Base-by-base conservation (phyloP, 2,113 vertebrate genomes). In the Reinhardtius hippoglossoides region DNA sequence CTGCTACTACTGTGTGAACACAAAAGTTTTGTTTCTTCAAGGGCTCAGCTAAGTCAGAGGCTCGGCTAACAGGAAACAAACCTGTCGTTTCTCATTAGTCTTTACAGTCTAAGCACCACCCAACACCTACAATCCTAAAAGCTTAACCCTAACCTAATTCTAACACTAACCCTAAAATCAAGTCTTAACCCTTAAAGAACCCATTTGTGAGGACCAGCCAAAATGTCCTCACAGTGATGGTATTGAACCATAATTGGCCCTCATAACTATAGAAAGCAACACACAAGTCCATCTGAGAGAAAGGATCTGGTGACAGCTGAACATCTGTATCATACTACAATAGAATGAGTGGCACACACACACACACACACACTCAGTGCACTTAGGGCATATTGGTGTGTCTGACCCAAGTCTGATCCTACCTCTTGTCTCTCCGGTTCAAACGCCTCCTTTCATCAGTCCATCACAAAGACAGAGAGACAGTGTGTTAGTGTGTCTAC, bases 361-460 rank as follows among this genome's bases (percentile, higher is more conserved):
- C 31, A 31, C 27, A 31, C 31, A 31, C 31, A 31, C 31, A 31
- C 31, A 31, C 31, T 31, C 31, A 1, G 31, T n/a, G 14, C 31
- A 63, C 66, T 67, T 42, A 61, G 26, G 44, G 70, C 72, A 57
- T 56, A 40, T 78, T 83, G 82, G 81, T 87, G 82, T 71, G 76
- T 85, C 73, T 85, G 23, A 77, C 44, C 50, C n/a, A 24, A 71
- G 82, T 86, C 71, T 85, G 23, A 77, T 37, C 44, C 18, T 23
- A 74, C 78, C 81, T 74, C 58, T 73, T 54, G 64, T 82, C 72
- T 74, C 63, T 86, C 9, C 54, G 52, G 64, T 84, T 86, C 80
- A 83, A 69, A 78, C 72, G 40, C n/a, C 35, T 71, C 48, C 83
- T 87, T 90, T 90, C 71, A 86, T 84, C 76, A 68, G 56, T 44